These are phyloP conservation scores for Galerucella pusilla DNA, from an alignment of 2,888 invertebrate genomes.

Conservation along the genomic window DNA sequence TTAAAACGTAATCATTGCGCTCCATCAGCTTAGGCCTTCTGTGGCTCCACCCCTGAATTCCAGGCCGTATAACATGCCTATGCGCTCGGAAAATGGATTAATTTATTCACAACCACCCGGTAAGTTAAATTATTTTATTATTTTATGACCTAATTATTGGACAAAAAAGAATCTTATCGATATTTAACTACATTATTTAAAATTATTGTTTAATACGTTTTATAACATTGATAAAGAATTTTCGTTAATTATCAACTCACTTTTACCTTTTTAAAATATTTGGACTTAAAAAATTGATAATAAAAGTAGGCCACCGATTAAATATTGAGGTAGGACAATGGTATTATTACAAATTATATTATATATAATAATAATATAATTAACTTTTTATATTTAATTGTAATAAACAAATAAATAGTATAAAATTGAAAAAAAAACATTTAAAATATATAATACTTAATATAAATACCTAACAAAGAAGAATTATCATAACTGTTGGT, in stretches of 20 bases:
- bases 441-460: too few species aligned
- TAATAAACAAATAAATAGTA: too few species aligned
- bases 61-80: constrained; percentile 54
- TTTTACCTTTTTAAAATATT: constrained; percentile 5
- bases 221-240: constrained; percentile 3
- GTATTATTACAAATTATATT: not conserved
- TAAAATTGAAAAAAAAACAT: too few species aligned
- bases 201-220: constrained; percentile 9
- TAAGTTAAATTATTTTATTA: constrained; percentile 46
- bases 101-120: constrained; percentile 61
- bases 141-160: not conserved
- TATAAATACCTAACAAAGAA: not conserved
- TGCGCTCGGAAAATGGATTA: constrained; percentile 65
- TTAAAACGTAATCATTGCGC: constrained; percentile 58
- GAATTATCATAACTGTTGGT: not conserved
- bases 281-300: not conserved
- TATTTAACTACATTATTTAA: not conserved
- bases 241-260: constrained; percentile 6
- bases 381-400: too few species aligned
- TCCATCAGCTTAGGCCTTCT: constrained; percentile 53
- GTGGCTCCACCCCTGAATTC: constrained; percentile 52
- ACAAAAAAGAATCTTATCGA: not conserved
- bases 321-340: constrained; percentile 8
- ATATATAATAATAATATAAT: not conserved
- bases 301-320: constrained; percentile 6